Conservation (phyloP, 2,797 vertebrate genomes). For the Eidolon dupreanum region DNA sequence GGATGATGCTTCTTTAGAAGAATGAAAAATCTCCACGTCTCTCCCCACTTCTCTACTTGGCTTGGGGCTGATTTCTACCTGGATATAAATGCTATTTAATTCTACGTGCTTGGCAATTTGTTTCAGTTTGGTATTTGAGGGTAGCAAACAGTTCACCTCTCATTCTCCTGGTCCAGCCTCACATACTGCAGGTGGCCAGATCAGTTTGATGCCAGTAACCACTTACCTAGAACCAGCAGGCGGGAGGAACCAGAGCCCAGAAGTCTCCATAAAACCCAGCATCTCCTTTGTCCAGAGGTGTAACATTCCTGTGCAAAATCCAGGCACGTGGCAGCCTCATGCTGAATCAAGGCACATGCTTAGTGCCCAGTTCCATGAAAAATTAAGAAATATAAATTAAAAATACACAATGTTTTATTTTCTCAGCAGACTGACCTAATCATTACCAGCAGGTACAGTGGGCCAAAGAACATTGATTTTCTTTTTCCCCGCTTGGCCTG, state of each 20-base stretch:
- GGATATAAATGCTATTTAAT: neutral
- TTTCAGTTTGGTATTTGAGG: neutral
- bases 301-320: slow-evolving; percentile 38
- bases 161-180: neutral
- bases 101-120: neutral
- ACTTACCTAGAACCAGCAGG: neutral
- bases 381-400: slow-evolving; percentile 60
- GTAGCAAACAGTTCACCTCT: neutral
- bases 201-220: neutral
- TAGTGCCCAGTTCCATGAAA: slow-evolving; percentile 74
- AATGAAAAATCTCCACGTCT: neutral
- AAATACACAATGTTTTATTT: slow-evolving; percentile 82
- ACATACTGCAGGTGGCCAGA: neutral
- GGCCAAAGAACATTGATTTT: slow-evolving; percentile 64
- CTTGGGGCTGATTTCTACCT: neutral
- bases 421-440: slow-evolving; percentile 79
- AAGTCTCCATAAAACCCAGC: neutral
- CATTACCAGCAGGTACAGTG: slow-evolving; percentile 79
- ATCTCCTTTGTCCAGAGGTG: neutral
- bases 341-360: slow-evolving; percentile 56
- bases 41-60: neutral
- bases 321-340: slow-evolving; percentile 56
- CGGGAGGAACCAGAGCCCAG: neutral
- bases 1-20: neutral
- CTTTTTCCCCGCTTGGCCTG: slow-evolving; percentile 22